Percentiles rank a stretch among this genome's conserved stretches.
These are phyloP conservation scores for Microchrysa polita DNA, from an alignment of 2,888 invertebrate genomes.

Conservation along the genomic window DNA sequence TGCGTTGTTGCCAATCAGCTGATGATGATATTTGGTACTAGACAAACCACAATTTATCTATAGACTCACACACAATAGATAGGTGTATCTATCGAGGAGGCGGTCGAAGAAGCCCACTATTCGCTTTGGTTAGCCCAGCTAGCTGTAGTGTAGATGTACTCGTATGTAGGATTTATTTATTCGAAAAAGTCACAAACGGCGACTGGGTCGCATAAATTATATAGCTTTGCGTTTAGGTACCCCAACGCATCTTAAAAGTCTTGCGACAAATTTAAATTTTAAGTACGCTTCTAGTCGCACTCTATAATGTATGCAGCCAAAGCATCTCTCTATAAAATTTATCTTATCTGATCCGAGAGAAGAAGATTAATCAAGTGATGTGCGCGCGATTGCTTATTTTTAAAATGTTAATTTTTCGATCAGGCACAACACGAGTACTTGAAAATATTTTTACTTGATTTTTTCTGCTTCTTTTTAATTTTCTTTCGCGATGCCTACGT, in stretches of 20 bases:
- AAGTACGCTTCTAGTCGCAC: too few relatives aligned
- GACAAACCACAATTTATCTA: background rate
- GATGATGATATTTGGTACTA: background rate
- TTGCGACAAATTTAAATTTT: too few relatives aligned
- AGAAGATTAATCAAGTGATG: conserved; percentile 9
- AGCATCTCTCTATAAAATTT: background rate
- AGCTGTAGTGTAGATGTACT: too few relatives aligned
- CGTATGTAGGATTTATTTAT: background rate
- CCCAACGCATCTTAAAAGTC: too few relatives aligned
- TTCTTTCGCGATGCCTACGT: too few relatives aligned
- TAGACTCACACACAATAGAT: too few relatives aligned
- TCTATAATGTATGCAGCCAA: background rate
- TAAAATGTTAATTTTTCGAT: background rate
- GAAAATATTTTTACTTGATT: conserved; percentile 16
- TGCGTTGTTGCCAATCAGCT: conserved; percentile 32
- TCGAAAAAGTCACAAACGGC: conserved; percentile 17
- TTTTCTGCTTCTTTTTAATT: too few relatives aligned
- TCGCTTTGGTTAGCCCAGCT: conserved; percentile 27
- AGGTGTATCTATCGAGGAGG: conserved; percentile 2
- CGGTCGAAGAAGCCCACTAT: background rate
- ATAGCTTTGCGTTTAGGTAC: background rate
- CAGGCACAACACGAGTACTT: background rate
- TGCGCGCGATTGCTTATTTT: background rate
- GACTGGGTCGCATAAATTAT: background rate
- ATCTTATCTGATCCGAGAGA: conserved; percentile 14